A percentile compares a stretch with the other conserved stretches of the same genome.
These are phyloP conservation scores for Orchesella flavescens DNA, from an alignment of 2,888 invertebrate genomes.

Conservation along the genomic window DNA sequence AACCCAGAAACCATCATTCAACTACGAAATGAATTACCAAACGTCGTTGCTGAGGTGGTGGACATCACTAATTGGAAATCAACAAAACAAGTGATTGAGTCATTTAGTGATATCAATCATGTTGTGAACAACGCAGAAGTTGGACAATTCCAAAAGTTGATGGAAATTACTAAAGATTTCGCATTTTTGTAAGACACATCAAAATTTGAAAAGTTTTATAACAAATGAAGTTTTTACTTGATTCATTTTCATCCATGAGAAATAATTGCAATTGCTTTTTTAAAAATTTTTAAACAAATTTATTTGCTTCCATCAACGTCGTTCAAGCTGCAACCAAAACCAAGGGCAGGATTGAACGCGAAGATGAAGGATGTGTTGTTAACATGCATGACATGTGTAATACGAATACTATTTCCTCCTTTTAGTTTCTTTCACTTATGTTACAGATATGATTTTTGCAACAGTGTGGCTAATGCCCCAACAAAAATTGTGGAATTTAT, in stretches of 20 bases:
- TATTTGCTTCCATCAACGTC: not conserved
- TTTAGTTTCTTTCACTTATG: no score
- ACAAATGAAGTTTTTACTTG: not conserved
- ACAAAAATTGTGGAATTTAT: no score
- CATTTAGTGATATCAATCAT: slow-evolving; percentile 16
- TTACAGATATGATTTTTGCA: no score
- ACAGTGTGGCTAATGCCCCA: no score
- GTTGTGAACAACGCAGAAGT: not conserved
- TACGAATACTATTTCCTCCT: no score
- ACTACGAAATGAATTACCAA: slow-evolving; percentile 10
- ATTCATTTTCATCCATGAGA: not conserved
- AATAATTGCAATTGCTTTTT: not conserved
- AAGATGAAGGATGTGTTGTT: slow-evolving; percentile 49
- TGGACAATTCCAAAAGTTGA: not conserved
- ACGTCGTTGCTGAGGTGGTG: slow-evolving; percentile 12
- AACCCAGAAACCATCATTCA: not conserved
- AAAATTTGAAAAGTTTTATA: not conserved
- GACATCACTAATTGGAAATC: slow-evolving; percentile 23
- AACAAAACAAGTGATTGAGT: slow-evolving; percentile 10
- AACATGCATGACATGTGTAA: slow-evolving; percentile 14
- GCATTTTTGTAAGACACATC: not conserved
- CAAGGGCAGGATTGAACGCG: not conserved
- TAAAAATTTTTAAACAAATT: slow-evolving; percentile 8
- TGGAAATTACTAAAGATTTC: slow-evolving; percentile 3
- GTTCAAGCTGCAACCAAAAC: not conserved